phyloP scores from a whole-genome alignment of 2,888 invertebrate species.

The Tricholauxania praeusta region DNA sequence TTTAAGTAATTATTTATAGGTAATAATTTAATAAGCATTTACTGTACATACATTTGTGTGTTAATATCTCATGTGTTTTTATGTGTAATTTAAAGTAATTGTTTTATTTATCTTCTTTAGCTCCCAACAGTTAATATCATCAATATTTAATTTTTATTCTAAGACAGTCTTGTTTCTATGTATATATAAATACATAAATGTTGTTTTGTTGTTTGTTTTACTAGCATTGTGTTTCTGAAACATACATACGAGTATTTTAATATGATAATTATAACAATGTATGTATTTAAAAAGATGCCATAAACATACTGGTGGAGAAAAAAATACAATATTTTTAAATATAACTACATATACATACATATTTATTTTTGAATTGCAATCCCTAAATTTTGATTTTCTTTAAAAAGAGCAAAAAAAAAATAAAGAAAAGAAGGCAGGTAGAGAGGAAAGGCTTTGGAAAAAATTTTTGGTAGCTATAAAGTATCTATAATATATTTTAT shows the following conservation, averaged over 20 bases:
- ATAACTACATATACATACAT: conserved; percentile 7
- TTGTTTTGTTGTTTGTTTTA: conserved; percentile 30
- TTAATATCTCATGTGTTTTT: not conserved
- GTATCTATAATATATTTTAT: conserved; percentile 1
- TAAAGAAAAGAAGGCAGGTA: not conserved
- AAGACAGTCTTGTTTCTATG: conserved; percentile 54
- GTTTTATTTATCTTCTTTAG: conserved; percentile 18
- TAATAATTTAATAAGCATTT: too few relatives aligned
- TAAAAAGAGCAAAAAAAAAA: not conserved
- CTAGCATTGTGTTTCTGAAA: conserved; percentile 17
- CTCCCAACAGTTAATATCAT: conserved; percentile 32
- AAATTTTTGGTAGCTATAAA: conserved; percentile 10
- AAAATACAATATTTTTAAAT: not conserved
- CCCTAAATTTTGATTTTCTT: not conserved
- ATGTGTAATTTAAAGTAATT: conserved; percentile 22
- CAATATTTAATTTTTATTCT: conserved; percentile 43
- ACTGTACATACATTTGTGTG: not conserved
- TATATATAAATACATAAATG: conserved; percentile 43
- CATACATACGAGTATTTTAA: conserved; percentile 15
- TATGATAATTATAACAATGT: conserved; percentile 19
- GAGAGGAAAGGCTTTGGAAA: not conserved
- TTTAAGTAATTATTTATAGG: too few relatives aligned
- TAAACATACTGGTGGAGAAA: not conserved
- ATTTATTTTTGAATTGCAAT: conserved; percentile 2
- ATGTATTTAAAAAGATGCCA: conserved; percentile 13